Evolutionary conservation across 2,113 vertebrate species (phyloP).

Genomic region (Labeo catla): DNA sequence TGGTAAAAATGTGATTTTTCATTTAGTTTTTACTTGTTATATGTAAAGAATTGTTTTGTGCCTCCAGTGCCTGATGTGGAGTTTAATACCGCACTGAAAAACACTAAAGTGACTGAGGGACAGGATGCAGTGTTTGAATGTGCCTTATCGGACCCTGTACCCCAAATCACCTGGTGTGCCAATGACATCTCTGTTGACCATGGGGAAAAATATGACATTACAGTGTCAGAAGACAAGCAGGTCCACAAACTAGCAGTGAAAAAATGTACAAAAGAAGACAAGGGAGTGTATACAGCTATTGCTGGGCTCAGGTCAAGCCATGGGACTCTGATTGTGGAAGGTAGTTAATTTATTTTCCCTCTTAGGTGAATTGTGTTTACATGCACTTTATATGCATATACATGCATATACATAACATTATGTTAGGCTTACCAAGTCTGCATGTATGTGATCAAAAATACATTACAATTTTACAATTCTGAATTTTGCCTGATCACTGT

Average conservation of each 20-base stretch:
- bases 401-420: not conserved
- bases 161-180: slow-evolving; percentile 78
- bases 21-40: not conserved
- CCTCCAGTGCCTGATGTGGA: slow-evolving; percentile 77
- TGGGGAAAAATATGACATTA: slow-evolving; percentile 78
- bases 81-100: slow-evolving; percentile 70
- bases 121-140: slow-evolving; percentile 80
- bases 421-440: not conserved
- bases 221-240: slow-evolving; percentile 78
- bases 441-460: not conserved
- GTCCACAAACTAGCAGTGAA: slow-evolving; percentile 81
- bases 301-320: slow-evolving; percentile 76
- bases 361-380: not conserved
- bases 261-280: slow-evolving; percentile 72
- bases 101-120: slow-evolving; percentile 71
- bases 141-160: slow-evolving; percentile 74
- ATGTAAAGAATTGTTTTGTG: not conserved
- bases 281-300: slow-evolving; percentile 78
- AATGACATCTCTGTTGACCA: slow-evolving; percentile 67
- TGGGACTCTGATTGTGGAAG: slow-evolving; percentile 82
- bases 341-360: slow-evolving; percentile 65
- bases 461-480: not conserved
- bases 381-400: not conserved
- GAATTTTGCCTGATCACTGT: not conserved
- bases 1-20: not conserved